Evolutionary conservation across 2,888 invertebrate genomes (phyloP).

Genomic region (Mythimna impura): DNA sequence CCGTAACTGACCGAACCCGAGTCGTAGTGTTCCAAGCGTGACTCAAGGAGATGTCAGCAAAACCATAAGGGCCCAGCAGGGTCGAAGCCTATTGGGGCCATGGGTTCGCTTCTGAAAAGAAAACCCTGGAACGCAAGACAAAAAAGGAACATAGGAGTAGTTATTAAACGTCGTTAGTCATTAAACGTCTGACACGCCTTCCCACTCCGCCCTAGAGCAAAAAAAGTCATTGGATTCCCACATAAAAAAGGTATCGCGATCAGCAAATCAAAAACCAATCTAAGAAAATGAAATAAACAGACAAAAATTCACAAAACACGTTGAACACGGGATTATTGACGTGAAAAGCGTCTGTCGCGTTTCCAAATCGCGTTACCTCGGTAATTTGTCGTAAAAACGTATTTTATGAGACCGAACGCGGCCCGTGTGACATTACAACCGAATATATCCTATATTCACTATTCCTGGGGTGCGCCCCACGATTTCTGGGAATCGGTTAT

Average conservation of each 20-base stretch:
- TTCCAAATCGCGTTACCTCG: slow-evolving; percentile 76
- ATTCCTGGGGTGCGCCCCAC: slow-evolving; percentile 19
- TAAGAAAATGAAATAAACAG: slow-evolving; percentile 49
- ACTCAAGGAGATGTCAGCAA: too few relatives aligned
- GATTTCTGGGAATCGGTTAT: slow-evolving; percentile 26
- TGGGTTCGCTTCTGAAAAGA: too few relatives aligned
- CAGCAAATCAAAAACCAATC: slow-evolving; percentile 57
- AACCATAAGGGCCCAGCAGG: too few relatives aligned
- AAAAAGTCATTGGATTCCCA: too few relatives aligned
- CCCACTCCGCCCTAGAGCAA: too few relatives aligned
- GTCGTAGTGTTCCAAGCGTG: too few relatives aligned
- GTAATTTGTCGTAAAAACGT: slow-evolving; percentile 79
- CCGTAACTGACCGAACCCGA: too few relatives aligned
- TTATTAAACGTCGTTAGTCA: too few relatives aligned
- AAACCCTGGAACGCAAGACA: too few relatives aligned
- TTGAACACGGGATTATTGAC: slow-evolving; percentile 48
- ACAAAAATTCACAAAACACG: slow-evolving; percentile 10
- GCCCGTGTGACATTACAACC: slow-evolving; percentile 64
- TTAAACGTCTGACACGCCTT: too few relatives aligned
- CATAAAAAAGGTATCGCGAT: slow-evolving; percentile 1
- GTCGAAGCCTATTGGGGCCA: too few relatives aligned
- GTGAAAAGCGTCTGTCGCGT: slow-evolving; percentile 61
- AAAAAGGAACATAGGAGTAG: too few relatives aligned
- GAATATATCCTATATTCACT: slow-evolving; percentile 58
- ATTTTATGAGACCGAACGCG: slow-evolving; percentile 70